phyloP scores from a whole-genome alignment of 2,888 invertebrate species.

The Osmoderma eremita region DNA sequence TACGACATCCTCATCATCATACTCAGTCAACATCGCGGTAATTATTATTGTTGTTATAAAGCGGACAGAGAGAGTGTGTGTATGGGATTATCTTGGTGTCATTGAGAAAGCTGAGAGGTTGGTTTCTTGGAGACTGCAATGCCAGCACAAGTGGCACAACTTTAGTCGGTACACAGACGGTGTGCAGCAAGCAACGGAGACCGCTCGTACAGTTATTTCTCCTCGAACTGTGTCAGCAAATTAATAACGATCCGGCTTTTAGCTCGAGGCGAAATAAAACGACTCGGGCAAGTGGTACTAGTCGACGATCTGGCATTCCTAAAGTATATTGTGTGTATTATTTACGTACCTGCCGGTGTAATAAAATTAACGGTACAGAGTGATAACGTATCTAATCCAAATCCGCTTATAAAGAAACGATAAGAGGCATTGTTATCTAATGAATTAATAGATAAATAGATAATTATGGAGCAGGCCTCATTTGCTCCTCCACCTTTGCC shows the following conservation, averaged over 20 bases:
- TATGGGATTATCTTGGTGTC: slow-evolving; percentile 53
- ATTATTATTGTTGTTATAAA: slow-evolving; percentile 29
- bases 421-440: slow-evolving; percentile 21
- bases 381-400: slow-evolving; percentile 23
- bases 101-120: slow-evolving; percentile 55
- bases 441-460: slow-evolving; percentile 27
- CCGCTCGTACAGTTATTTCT: slow-evolving; percentile 51
- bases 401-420: slow-evolving; percentile 1
- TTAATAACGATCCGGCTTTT: slow-evolving; percentile 39
- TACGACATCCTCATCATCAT: slow-evolving; percentile 10
- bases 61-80: slow-evolving; percentile 51
- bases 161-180: slow-evolving; percentile 52
- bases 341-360: not conserved
- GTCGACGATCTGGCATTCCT: not conserved
- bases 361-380: slow-evolving; percentile 11
- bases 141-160: slow-evolving; percentile 55
- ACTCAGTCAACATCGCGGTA: not conserved
- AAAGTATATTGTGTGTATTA: slow-evolving; percentile 1
- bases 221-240: slow-evolving; percentile 50
- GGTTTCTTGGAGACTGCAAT: slow-evolving; percentile 53
- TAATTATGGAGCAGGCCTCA: slow-evolving; percentile 68
- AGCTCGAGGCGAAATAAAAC: slow-evolving; percentile 23
- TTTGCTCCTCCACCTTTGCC: slow-evolving; percentile 69
- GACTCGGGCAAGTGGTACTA: slow-evolving; percentile 7
- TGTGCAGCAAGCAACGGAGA: slow-evolving; percentile 44